Evolutionary conservation across 2,797 vertebrate genomes (phyloP), one percentile per base, ranked within the genome.

Genomic region (Coilia nasus): DNA sequence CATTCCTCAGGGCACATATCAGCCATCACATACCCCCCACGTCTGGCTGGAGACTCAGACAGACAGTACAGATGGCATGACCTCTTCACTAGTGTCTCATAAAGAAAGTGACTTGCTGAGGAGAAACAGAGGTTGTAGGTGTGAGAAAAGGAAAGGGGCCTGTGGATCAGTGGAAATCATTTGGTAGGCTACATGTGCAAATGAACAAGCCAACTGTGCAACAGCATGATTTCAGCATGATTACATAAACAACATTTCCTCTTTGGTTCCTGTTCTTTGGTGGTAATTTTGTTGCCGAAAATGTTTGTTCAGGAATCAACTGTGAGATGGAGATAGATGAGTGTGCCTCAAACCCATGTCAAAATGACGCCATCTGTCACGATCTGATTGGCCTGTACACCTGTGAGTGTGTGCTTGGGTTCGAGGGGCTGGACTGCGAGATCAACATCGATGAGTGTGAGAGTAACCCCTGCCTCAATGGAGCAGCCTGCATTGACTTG

Each of bases 271-370:
- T 28, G 0, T 28, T 31, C 35, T 44, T 15, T 78, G 71, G 60
- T 81, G 71, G 11, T 64, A n/a, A 41, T 9, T 80, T n/a, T 23
- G 7, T 54, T 82, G 21, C 1, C 6, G 3, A 47, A 28, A 19
- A 64, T 15, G 1, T 56, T 81, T 41, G 41, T 15, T 9, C 83
- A 92, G 98, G 97, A n/a, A 2, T 92, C 67, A 94, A 95, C 87
- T 99, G 98, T 75, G 96, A 98, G 89, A 88, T 90, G 83, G 97
- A 99, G 88, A 92, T 97, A 9, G 91, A 99, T 3, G 98, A 99
- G 87, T 99, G 98, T 71, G 94, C 92, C 82, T 97, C 96, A 71
- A 92, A 92, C 9, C 98, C 98, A 0, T 99, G 98, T 67, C 92
- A 85, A 54, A 96, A 96, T 0, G 94, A 94, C 0, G 97, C 96